A percentile compares a stretch with the other conserved stretches of the same genome.
phyloP scores from a whole-genome alignment of 2,888 invertebrate genomes.

The Copidosoma aretas region DNA sequence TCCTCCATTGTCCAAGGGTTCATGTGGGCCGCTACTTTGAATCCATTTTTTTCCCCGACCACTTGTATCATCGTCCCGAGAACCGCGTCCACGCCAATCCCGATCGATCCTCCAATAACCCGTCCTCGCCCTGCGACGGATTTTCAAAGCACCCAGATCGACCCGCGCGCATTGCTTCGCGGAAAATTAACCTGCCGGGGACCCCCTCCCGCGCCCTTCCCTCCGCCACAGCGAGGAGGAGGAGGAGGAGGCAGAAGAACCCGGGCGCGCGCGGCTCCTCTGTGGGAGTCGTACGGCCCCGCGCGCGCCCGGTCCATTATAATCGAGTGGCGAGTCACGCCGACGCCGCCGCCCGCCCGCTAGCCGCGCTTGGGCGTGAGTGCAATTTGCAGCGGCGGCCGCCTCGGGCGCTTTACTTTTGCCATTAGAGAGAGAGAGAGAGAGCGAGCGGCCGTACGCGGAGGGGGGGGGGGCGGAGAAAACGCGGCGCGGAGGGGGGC shows the following conservation, averaged over 20 bases:
- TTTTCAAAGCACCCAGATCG: not conserved
- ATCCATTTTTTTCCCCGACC: too few species aligned
- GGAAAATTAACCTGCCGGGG: conserved; percentile 3
- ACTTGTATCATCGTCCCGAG: too few species aligned
- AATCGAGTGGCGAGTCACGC: conserved; percentile 23
- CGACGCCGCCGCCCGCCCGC: conserved; percentile 4
- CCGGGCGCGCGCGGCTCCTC: not conserved
- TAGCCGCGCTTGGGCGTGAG: conserved; percentile 21
- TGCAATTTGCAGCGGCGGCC: conserved; percentile 23
- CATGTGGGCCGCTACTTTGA: too few species aligned
- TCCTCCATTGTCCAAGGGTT: too few species aligned
- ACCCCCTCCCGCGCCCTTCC: too few species aligned
- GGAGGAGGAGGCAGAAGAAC: too few species aligned
- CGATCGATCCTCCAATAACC: too few species aligned
- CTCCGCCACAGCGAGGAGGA: not conserved
- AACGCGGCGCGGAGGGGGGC: too few species aligned
- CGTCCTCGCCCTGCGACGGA: too few species aligned
- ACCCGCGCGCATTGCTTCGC: not conserved
- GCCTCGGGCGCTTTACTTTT: not conserved
- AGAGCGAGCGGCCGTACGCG: not conserved
- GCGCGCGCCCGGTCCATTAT: conserved; percentile 14
- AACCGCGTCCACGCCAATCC: too few species aligned
- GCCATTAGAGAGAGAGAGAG: not conserved
- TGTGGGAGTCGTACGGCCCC: conserved; percentile 12
- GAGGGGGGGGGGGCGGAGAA: too few species aligned